These are phyloP conservation scores for Centruroides vittatus DNA, from an alignment of 1,140 invertebrate genomes.

Conservation along the genomic window DNA sequence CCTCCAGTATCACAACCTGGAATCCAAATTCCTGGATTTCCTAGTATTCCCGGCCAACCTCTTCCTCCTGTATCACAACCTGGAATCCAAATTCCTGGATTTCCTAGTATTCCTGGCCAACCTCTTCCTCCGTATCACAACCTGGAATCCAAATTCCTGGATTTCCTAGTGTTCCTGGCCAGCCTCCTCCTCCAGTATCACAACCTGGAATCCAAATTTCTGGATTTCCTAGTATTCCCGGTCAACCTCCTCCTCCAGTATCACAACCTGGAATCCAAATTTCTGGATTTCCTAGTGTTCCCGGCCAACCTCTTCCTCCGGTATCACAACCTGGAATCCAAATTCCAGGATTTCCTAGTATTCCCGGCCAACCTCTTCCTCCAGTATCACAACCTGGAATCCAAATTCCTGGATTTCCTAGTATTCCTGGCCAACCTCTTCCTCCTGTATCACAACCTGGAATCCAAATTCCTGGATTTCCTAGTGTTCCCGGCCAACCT, in stretches of 20 bases:
- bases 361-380: not conserved
- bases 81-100: too few species aligned
- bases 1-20: not conserved
- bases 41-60: not conserved
- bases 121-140: not conserved
- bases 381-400: too few species aligned
- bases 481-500: too few species aligned
- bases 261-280: too few species aligned
- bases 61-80: too few species aligned
- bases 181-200: not conserved
- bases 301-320: not conserved
- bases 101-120: too few species aligned
- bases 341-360: not conserved
- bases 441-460: too few species aligned
- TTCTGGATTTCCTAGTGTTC: too few species aligned
- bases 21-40: not conserved
- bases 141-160: not conserved
- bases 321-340: not conserved
- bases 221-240: not conserved
- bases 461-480: too few species aligned
- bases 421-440: not conserved
- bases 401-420: too few species aligned
- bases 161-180: not conserved
- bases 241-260: not conserved
- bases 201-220: too few species aligned